Conservation (phyloP, 2,797 vertebrate genomes). For the Ptychadena robeensis region DNA sequence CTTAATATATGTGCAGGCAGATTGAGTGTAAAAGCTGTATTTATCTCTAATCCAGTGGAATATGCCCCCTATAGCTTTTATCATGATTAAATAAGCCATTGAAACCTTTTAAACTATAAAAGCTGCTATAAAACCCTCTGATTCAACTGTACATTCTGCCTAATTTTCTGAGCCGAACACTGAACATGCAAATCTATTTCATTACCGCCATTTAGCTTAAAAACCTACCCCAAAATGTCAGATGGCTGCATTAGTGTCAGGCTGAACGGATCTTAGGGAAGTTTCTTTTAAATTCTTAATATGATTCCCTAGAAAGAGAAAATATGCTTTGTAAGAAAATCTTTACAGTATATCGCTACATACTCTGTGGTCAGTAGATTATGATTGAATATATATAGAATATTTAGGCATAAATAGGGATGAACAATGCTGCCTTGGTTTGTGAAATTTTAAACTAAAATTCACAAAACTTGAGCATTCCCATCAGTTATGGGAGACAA, state of each 20-base stretch:
- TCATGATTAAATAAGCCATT: constrained; percentile 65
- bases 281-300: neutral
- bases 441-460: no score
- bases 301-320: neutral
- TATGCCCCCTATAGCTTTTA: constrained; percentile 68
- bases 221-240: neutral
- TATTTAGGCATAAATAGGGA: no score
- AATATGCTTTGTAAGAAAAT: neutral
- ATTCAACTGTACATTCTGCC: neutral
- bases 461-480: no score
- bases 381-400: no score
- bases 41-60: constrained; percentile 69
- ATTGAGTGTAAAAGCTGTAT: constrained; percentile 62
- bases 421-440: no score
- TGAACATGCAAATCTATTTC: neutral
- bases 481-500: no score
- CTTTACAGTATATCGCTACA: neutral
- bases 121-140: neutral
- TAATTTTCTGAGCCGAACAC: neutral
- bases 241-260: neutral
- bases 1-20: constrained; percentile 63
- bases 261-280: neutral
- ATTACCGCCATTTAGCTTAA: neutral
- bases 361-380: neutral
- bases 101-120: constrained; percentile 19